phyloP scores from a whole-genome alignment of 2,797 vertebrate species.

The Siniperca undulata region DNA sequence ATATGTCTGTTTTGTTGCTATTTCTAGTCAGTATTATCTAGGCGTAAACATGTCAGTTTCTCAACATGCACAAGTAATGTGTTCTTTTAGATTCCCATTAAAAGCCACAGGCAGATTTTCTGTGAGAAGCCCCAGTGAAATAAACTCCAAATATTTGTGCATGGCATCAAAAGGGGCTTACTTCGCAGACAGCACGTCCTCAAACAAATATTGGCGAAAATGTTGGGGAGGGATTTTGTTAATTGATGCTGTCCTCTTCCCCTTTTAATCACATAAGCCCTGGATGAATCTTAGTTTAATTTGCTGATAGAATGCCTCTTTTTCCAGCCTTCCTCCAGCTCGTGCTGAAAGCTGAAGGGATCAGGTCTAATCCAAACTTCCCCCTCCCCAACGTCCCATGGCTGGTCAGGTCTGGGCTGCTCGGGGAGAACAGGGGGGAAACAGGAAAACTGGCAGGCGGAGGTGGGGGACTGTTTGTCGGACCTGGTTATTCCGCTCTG shows the following conservation, averaged over 20 bases:
- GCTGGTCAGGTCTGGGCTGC: constrained; percentile 65
- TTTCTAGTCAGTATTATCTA: constrained; percentile 54
- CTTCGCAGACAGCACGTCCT: constrained; percentile 78
- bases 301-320: constrained; percentile 80
- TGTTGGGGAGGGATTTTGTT: constrained; percentile 83
- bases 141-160: constrained; percentile 77
- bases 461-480: constrained; percentile 80
- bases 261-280: constrained; percentile 86
- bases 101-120: constrained; percentile 60
- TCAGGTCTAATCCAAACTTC: constrained; percentile 78
- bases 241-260: constrained; percentile 84
- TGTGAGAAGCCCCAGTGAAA: constrained; percentile 61
- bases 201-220: constrained; percentile 83
- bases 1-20: constrained; percentile 41
- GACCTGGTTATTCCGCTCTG: constrained; percentile 80
- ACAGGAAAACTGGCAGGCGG: constrained; percentile 63
- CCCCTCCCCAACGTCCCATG: constrained; percentile 46
- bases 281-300: constrained; percentile 85
- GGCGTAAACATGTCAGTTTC: constrained; percentile 63
- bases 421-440: constrained; percentile 27
- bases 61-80: constrained; percentile 51
- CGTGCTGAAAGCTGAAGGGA: constrained; percentile 74
- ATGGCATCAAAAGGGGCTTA: constrained; percentile 77
- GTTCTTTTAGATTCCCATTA: constrained; percentile 61
- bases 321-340: constrained; percentile 67